Base-by-base conservation (phyloP, 2,888 invertebrate genomes). In the Apomyelois bistriatella region DNA sequence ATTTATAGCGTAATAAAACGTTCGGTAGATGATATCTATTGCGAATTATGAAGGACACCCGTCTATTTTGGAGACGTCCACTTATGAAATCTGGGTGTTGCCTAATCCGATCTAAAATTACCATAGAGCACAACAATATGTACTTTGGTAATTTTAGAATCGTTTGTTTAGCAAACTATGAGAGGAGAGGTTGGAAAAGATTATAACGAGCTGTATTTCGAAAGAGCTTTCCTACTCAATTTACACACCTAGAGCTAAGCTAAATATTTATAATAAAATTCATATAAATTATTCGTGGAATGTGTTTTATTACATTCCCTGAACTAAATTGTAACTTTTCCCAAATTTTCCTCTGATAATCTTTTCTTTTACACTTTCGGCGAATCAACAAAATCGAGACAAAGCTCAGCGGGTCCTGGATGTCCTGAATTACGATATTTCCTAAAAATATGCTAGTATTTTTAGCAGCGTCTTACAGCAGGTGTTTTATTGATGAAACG, bases 1-100 rank as follows among this genome's bases (percentile, higher is more conserved):
- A 58, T 71, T 72, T 68, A 76, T 68, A 55, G 66, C 61, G 37
- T 59, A 64, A 60, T 74, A 71, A 74, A 74, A 70, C 62, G 64
- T 61, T 66, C 65, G 61, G 58, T 67, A 56, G 58, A 62, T 64
- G 61, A 58, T 60, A 64, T 59, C 59, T 57, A 61, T 66, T 60
- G 60, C 56, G 54, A 67, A 70, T 68, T 66, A 67, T 64, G 63
- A 61, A 65, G 61, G 64, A 61, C 62, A 55, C 53, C 48, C 56
- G 58, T 60, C 56, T 63, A 65, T 70, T 70, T 64, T 41, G 55
- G 64, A 52, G 55, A 52, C 52, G 51, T 60, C 32, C 52, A 37
- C 43, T 52, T 52, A 43, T 37, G 52, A 52, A 52, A 43, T 43
- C 22, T 40, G 36, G 43, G 28, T 41, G 22, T 43, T 42, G 41